A percentile compares a stretch with the other conserved stretches of the same genome.
Conservation (phyloP, 2,888 invertebrate genomes). For the Agriopis leucophaearia region DNA sequence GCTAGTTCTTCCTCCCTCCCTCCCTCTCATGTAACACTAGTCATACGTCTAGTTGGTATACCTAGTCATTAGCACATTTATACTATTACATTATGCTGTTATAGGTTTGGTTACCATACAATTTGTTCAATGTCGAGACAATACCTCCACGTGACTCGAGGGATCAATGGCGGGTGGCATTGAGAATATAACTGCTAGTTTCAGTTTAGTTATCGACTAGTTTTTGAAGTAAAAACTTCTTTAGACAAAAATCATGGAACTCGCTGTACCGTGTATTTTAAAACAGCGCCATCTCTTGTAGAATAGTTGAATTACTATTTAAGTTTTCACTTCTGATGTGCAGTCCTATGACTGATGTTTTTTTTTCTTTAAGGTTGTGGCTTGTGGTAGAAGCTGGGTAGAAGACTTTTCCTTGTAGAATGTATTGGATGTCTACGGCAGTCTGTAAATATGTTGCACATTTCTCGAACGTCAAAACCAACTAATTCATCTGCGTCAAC, state of each 20-base stretch:
- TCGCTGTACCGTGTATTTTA: no score
- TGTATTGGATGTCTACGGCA: not conserved
- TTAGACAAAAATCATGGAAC: no score
- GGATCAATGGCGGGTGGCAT: conserved; percentile 19
- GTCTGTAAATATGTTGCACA: no score
- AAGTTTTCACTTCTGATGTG: no score
- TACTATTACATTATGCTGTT: not conserved
- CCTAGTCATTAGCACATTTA: not conserved
- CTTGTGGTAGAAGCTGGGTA: no score
- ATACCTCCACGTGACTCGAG: conserved; percentile 5
- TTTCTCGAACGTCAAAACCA: no score
- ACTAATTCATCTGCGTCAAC: no score
- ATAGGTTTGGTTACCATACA: conserved; percentile 3
- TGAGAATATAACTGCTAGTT: conserved; percentile 17
- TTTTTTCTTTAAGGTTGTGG: not conserved
- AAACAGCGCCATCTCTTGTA: no score
- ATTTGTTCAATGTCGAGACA: conserved; percentile 17
- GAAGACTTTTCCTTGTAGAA: not conserved
- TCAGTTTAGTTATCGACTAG: not conserved
- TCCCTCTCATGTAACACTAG: not conserved
- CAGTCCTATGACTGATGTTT: no score
- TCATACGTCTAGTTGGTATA: conserved; percentile 1
- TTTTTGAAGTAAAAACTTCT: no score
- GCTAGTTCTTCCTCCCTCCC: not conserved
- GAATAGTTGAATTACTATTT: no score